A percentile compares a stretch with the other conserved stretches of the same genome.
Evolutionary conservation across 2,797 vertebrate species (phyloP).

Genomic region (Tokudaia muenninki): DNA sequence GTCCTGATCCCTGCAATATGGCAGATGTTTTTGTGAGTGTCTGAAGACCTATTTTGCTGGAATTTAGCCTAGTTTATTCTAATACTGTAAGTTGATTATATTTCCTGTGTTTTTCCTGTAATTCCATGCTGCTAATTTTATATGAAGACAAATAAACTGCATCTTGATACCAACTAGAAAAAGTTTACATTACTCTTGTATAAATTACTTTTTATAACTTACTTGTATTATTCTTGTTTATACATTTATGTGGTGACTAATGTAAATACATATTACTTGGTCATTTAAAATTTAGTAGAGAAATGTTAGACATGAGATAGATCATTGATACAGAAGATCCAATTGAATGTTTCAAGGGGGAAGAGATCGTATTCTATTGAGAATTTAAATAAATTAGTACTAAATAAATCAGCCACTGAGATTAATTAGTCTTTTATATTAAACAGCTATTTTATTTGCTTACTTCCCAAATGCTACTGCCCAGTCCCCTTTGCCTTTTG

Average conservation of each 20-base stretch:
- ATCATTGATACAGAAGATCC: background rate
- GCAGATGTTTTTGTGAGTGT: background rate
- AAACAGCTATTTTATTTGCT: too few species aligned
- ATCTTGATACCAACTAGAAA: background rate
- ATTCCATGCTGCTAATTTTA: background rate
- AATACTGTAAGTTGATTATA: background rate
- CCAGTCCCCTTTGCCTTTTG: too few species aligned
- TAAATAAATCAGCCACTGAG: background rate
- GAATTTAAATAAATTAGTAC: background rate
- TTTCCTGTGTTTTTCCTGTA: background rate
- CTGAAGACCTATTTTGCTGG: background rate
- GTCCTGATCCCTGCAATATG: background rate
- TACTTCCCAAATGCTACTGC: too few species aligned
- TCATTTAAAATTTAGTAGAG: background rate
- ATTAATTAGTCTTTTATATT: background rate
- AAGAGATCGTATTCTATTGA: background rate
- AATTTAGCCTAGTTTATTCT: background rate
- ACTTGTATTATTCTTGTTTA: background rate
- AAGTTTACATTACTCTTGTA: too few species aligned
- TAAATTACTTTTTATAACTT: too few species aligned
- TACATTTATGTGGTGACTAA: background rate
- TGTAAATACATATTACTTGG: background rate
- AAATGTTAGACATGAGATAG: background rate
- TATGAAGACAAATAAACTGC: background rate
- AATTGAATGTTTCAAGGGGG: background rate